Evolutionary conservation across 1,140 invertebrate genomes (phyloP), one percentile per base, ranked within the genome.

Genomic region (Heliconius congener): DNA sequence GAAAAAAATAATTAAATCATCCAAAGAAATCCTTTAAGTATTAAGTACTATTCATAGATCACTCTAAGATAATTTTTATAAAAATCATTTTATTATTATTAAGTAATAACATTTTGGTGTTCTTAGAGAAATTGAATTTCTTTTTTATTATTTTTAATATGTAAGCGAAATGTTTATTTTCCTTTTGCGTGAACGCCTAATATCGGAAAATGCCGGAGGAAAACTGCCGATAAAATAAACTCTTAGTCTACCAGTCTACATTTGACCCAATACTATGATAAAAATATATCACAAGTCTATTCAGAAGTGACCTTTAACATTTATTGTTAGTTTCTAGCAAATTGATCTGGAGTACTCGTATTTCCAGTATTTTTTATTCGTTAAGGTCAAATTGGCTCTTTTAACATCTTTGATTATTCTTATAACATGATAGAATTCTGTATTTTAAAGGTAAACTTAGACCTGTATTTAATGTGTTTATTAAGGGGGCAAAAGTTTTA

Each of bases 141-240:
- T 60, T n/a, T 60, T 60, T 57, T n/a, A 42, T 39, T 66, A 55
- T 77, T 72, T 77, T 73, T 57, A 73, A 73, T 50, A 71, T 34
- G 46, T 78, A 55, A 60, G 76, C n/a, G 30, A 73, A 55, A 60
- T 52, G 75, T 81, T 80, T 76, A 76, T 80, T 76, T 81, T 77
- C 50, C 60, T 71, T 71, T 39, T 78, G 66, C 66, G 60, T 77
- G 46, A 66, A 71, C 66, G 60, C 27, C 80, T 66, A 75, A 74
- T 81, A 81, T 81, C 11, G 76, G 73, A 81, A 81, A 78, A 81
- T 50, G 73, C 80, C 73, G 72, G 73, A 78, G 80, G 76, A 78
- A 78, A 73, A 81, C 50, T 78, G 66, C 55, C 73, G 77, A 78
- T 81, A 76, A 81, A 81, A 81, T 81, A 81, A 81, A 81, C 76